Base-by-base conservation (phyloP, 2,113 vertebrate genomes). In the Sterrhoptilus dennistouni region DNA sequence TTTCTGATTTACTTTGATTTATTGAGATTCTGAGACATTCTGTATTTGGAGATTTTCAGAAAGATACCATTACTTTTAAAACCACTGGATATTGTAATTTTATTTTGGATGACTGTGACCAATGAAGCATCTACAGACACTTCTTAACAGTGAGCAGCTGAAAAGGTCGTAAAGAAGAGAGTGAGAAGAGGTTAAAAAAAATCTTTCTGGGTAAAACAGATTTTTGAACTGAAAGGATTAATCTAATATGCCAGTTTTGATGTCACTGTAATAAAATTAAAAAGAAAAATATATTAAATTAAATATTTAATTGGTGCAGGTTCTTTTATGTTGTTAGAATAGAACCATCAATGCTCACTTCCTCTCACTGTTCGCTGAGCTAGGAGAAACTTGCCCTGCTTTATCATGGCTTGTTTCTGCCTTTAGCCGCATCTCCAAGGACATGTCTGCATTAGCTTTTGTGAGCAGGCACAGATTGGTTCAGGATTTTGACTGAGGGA, bases 31-130 rank as follows among this genome's bases (percentile, higher is more conserved):
- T 44, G 14, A 22, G 27, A 29, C 3, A 35, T 47, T 79, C 8
- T 31, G 4, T 54, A 59, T 5, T 8, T 83, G 11, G 29, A 82
- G 21, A 52, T 49, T 81, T 59, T 71, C 24, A 71, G 16, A 75
- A 91, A 78, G 18, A 2, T 4, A 29, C 59, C 6, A 59, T 45
- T 68, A n/a, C 5, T 75, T 33, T 68, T 77, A 52, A 45, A 80
- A 89, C 2, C 3, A 28, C 4, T 36, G 9, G 13, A 17, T 57
- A 88, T 8, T 57, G 4, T 45, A 52, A 31, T 28, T 1, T 0
- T 25, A 27, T 45, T 90, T 90, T 61, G 40, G 2, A 71, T 76
- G 5, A 27, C 8, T 57, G 23, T 64, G 57, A 66, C 3, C 61
- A 23, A 17, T 9, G 12, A 76, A 27, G 8, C 20, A 53, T 65